Percentiles rank a stretch among this genome's conserved stretches.
These are phyloP conservation scores for Mus spicilegus DNA, from an alignment of 2,113 vertebrate species.

Conservation along the genomic window DNA sequence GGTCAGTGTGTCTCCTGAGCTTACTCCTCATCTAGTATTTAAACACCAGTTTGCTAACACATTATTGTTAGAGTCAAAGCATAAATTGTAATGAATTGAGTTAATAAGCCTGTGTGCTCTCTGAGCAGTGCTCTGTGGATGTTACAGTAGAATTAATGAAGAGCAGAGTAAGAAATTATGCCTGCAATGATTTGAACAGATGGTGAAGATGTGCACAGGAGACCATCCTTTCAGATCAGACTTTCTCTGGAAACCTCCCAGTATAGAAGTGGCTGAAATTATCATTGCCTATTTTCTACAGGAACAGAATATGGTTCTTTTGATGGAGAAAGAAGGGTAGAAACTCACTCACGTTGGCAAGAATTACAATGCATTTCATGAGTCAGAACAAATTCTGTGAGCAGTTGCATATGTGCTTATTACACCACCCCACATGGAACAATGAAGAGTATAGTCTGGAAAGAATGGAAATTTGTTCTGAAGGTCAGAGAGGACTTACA, in stretches of 20 bases:
- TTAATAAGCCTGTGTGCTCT: neutral
- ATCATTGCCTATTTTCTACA: neutral
- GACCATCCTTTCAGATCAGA: neutral
- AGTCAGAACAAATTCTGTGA: neutral
- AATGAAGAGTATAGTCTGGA: neutral
- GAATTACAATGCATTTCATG: neutral
- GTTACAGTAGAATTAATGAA: neutral
- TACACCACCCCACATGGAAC: neutral
- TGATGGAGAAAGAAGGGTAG: neutral
- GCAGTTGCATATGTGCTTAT: slow-evolving; percentile 1
- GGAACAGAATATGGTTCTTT: neutral
- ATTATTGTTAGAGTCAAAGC: neutral
- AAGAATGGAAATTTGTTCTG: neutral
- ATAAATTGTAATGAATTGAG: neutral
- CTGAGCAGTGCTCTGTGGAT: neutral
- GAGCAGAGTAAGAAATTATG: neutral
- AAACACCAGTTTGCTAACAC: neutral
- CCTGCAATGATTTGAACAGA: neutral
- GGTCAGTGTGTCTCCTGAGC: neutral
- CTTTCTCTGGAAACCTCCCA: neutral
- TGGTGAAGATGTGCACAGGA: neutral
- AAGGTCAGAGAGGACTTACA: neutral
- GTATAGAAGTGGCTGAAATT: neutral
- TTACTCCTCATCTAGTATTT: neutral
- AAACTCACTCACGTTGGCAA: neutral